Percentiles rank a stretch among this genome's conserved stretches.
Conservation (phyloP, 1,140 invertebrate species). For the Reticulitermes speratus region DNA sequence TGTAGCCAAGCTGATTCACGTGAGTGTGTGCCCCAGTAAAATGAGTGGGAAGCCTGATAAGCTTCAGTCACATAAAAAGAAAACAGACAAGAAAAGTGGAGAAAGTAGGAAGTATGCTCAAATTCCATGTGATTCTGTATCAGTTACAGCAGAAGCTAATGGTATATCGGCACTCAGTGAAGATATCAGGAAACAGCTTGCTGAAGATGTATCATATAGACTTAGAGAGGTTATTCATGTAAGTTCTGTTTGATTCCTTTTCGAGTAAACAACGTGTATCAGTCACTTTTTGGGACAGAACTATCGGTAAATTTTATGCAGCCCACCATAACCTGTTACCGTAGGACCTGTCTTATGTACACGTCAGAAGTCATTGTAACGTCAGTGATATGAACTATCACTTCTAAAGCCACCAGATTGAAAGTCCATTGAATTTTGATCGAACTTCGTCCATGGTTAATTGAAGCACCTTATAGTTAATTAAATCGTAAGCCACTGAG, state of each 20-base stretch:
- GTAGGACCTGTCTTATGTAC: too few species aligned
- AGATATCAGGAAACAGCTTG: conserved; percentile 9
- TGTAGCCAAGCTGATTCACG: neutral
- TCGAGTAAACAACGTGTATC: too few species aligned
- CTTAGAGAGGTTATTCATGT: conserved; percentile 26
- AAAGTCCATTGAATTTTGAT: too few species aligned
- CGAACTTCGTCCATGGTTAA: too few species aligned
- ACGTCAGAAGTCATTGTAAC: too few species aligned
- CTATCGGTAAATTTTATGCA: too few species aligned
- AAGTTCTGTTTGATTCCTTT: neutral
- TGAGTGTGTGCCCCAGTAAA: neutral
- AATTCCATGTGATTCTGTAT: conserved; percentile 5
- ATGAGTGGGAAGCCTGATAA: conserved; percentile 18
- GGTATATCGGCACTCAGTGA: conserved; percentile 4
- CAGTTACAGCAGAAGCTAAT: neutral
- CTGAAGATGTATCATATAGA: conserved; percentile 25
- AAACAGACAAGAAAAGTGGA: neutral
- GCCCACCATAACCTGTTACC: too few species aligned
- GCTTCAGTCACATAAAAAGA: conserved; percentile 7
- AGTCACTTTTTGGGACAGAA: too few species aligned
- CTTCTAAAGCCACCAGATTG: too few species aligned
- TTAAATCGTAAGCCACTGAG: too few species aligned
- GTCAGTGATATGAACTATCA: too few species aligned
- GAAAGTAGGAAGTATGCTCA: conserved; percentile 22
- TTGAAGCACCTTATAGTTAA: too few species aligned